Conservation (phyloP, 2,113 vertebrate genomes). For the Uria aalge region DNA sequence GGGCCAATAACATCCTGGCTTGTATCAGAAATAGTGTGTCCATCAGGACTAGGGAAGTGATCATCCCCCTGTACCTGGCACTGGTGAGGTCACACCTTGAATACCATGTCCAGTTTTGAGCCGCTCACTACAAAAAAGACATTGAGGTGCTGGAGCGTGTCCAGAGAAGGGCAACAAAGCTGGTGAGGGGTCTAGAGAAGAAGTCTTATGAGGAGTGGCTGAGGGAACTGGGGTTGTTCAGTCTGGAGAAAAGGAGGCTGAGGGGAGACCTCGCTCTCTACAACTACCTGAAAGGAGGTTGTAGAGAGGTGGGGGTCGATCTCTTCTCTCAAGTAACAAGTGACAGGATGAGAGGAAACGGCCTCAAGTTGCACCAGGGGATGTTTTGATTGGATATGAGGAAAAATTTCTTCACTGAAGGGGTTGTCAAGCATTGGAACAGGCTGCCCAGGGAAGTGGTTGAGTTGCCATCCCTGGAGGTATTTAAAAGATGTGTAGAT, state of each 20-base stretch:
- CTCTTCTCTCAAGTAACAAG: too few relatives aligned
- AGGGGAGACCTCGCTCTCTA: neutral
- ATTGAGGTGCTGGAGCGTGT: too few relatives aligned
- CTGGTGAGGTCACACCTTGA: neutral
- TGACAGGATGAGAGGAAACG: too few relatives aligned
- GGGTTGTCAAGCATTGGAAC: neutral
- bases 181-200: too few relatives aligned
- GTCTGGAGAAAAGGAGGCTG: too few relatives aligned
- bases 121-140: too few relatives aligned
- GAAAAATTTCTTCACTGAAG: neutral
- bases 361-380: too few relatives aligned
- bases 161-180: too few relatives aligned
- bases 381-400: neutral
- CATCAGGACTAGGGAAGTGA: neutral
- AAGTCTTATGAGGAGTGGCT: too few relatives aligned
- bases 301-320: too few relatives aligned
- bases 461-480: neutral
- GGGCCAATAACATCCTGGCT: too few relatives aligned
- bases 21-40: neutral
- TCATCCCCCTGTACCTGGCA: neutral
- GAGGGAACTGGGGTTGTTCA: too few relatives aligned
- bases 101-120: neutral
- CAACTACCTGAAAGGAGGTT: neutral
- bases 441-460: neutral
- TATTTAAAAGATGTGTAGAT: neutral